phyloP scores from a whole-genome alignment of 1,140 invertebrate species.

The Apis laboriosa region DNA sequence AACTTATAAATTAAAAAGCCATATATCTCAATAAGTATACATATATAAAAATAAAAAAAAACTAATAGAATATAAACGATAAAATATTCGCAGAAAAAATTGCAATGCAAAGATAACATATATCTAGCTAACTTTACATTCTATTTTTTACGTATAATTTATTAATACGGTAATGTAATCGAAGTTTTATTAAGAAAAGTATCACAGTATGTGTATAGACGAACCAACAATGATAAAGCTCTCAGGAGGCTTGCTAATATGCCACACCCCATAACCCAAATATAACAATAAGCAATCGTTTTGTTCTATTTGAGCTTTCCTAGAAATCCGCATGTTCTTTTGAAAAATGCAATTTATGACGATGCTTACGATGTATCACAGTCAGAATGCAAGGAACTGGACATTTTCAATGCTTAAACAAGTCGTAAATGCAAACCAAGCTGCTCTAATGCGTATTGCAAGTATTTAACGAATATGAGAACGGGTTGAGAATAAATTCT shows the following conservation, averaged over 20 bases:
- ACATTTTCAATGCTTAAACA: background rate
- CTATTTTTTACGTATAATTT: background rate
- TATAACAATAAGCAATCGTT: constrained; percentile 16
- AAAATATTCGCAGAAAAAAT: no score
- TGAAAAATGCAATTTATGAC: background rate
- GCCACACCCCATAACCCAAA: constrained; percentile 64
- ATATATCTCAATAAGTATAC: no score
- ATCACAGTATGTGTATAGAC: constrained; percentile 45
- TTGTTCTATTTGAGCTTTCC: background rate
- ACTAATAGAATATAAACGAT: no score
- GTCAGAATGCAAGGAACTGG: no score
- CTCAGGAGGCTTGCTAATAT: constrained; percentile 35
- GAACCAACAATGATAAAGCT: constrained; percentile 38
- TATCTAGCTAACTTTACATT: no score
- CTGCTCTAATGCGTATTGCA: background rate
- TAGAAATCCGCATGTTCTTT: background rate
- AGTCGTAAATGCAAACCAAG: background rate
- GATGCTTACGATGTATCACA: background rate
- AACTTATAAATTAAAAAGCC: no score
- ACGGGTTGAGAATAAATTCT: no score
- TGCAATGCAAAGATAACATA: no score
- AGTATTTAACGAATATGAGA: background rate
- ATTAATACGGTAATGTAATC: constrained; percentile 58
- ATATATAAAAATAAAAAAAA: no score
- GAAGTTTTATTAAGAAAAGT: constrained; percentile 31